Evolutionary conservation across 2,888 invertebrate genomes (phyloP), one percentile per base, ranked within the genome.

Genomic region (Anodontia alba): DNA sequence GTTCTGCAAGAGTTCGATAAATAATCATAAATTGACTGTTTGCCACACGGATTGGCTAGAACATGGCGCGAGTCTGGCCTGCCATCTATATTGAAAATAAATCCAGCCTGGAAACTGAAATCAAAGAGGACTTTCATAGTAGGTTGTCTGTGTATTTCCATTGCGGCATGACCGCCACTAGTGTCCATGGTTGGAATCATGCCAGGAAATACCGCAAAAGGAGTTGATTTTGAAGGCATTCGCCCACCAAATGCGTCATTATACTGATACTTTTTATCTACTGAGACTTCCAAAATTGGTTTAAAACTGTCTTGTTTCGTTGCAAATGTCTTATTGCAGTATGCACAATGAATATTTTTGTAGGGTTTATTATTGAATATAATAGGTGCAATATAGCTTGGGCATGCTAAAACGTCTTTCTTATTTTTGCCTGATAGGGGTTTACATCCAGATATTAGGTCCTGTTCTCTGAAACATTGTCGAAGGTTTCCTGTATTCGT

Each of bases 271-370:
- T 5, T 10, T n/a, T 2, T 20, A 54, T 29, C 54, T 15, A 12
- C 12, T 5, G 23, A 26, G 3, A 29, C 12, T 10, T 54, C 29
- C 15, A 23, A 26, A 20, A 29, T 54, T 54, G 54, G 7, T 54
- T 54, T 26, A 54, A 29, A 12, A 5, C 8, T 29, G 29, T 54
- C 29, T 23, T 12, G 8, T 54, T 29, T 26, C 26, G 54, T 29
- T 2, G 12, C 12, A n/a, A 26, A 5, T 7, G 2, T 3, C 36
- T 38, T 36, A 36, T 26, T 29, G 23, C 69, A 69, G 36, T 69
- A 69, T 17, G 42, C 69, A 69, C 69, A 69, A 26, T 69, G 69
- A 29, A 42, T 69, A n/a, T 69, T 69, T 69, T 46, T 69, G 43
- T 69, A 69, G 5, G 17, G 26, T 42, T 10, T 23, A 69, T 17